Base-by-base conservation (phyloP, 2,888 invertebrate genomes). In the Horisme vitalbata region DNA sequence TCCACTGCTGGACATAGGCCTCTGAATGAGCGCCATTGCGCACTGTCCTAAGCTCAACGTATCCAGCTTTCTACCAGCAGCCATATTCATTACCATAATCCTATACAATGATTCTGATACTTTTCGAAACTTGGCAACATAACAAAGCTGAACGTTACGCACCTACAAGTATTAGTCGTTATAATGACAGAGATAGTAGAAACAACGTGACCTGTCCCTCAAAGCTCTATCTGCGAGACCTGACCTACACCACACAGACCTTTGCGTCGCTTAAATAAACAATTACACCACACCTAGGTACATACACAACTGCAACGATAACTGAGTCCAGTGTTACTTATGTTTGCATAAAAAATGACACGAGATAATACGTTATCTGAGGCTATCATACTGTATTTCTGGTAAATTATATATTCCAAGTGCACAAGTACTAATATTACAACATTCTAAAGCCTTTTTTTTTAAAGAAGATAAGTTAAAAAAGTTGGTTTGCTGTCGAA, bases 311-410 rank as follows among this genome's bases (percentile, higher is more conserved):
- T 65, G 53, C 57, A 58, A 56, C 62, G 83, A 84, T 86, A 85
- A 76, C 71, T 68, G 76, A 79, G 83, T 85, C 86, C 86, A 84
- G 78, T 68, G 66, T 65, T 61, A n/a, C n/a, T n/a, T n/a, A 66
- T 77, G 66, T 74, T 75, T 68, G 48, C 58, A 59, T 54, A 54
- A 64, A 64, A 66, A 63, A 65, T 43, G 59, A 59, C 56, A 62
- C 44, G 24, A 37, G 83, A 84, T 83, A 84, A 75, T 68, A 18
- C 37, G 45, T 34, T 53, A 53, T 59, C 53, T 27, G 32, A 32
- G 58, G 57, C 55, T 62, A 60, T 62, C 60, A 28, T 13, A 27
- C 45, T 20, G 32, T 43, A 45, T 50, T 58, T 50, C 58, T 57
- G 55, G 32, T 52, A 37, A 48, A 34, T 23, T 13, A 33, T 28